phyloP scores from a whole-genome alignment of 2,888 invertebrate genomes.

The Athalia cordata region DNA sequence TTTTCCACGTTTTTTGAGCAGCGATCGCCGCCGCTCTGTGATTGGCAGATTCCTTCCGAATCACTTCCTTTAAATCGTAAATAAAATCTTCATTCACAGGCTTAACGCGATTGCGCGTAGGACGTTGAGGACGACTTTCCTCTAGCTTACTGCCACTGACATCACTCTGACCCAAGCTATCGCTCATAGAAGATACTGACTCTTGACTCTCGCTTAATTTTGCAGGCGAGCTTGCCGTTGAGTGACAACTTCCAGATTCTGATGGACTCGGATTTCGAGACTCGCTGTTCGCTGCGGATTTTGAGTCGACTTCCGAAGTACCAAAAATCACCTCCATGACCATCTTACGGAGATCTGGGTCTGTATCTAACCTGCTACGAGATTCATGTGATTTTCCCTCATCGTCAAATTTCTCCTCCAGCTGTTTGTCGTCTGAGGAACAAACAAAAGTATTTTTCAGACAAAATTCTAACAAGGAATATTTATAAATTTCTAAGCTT shows the following conservation, averaged over 20 bases:
- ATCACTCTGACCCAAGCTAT: neutral
- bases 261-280: slow-evolving; percentile 7
- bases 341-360: slow-evolving; percentile 66
- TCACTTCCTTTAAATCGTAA: slow-evolving; percentile 78
- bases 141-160: neutral
- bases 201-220: too few species aligned
- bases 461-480: too few species aligned
- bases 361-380: slow-evolving; percentile 50
- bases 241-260: too few species aligned
- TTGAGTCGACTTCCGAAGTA: slow-evolving; percentile 44
- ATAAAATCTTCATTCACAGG: slow-evolving; percentile 83
- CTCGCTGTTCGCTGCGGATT: slow-evolving; percentile 29
- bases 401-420: neutral
- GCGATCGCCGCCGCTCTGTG: slow-evolving; percentile 18
- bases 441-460: too few species aligned
- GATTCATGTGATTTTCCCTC: slow-evolving; percentile 28
- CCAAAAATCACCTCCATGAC: slow-evolving; percentile 73
- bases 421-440: neutral
- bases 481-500: too few species aligned
- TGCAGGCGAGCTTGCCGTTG: too few species aligned
- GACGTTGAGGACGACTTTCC: slow-evolving; percentile 67
- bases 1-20: slow-evolving; percentile 7
- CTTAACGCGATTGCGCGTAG: slow-evolving; percentile 80
- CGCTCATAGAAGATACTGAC: too few species aligned
- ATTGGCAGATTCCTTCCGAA: slow-evolving; percentile 49